Conservation (phyloP, 1,140 invertebrate species). For the Oreohelix idahoensis region DNA sequence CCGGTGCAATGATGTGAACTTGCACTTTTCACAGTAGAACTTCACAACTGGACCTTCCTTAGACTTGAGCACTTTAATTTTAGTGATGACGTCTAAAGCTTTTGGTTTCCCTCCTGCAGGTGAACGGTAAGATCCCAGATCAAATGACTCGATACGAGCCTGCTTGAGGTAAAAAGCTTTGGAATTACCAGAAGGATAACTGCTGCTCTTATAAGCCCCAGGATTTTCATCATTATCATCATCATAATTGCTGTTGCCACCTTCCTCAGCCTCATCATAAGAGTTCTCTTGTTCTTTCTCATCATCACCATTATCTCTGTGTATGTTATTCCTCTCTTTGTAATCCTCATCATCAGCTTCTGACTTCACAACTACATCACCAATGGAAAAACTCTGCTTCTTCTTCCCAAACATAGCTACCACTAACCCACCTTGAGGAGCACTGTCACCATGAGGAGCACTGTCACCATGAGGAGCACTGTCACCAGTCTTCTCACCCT, state of each 20-base stretch:
- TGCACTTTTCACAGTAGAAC: constrained; percentile 49
- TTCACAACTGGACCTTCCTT: constrained; percentile 42
- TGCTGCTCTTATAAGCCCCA: neutral
- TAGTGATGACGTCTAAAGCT: constrained; percentile 49
- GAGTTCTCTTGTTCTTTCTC: constrained; percentile 9
- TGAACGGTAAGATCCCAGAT: constrained; percentile 32
- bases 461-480: neutral
- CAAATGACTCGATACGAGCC: neutral
- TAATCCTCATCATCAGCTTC: constrained; percentile 33
- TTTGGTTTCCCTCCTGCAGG: constrained; percentile 37
- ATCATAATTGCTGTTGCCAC: neutral
- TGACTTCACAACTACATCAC: constrained; percentile 29
- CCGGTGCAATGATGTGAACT: constrained; percentile 50
- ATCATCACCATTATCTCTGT: neutral
- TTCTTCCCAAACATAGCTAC: constrained; percentile 47
- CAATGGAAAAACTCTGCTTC: neutral
- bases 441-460: neutral
- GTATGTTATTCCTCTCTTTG: neutral
- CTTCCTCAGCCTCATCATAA: neutral
- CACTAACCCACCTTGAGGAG: constrained; percentile 18
- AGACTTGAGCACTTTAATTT: constrained; percentile 46
- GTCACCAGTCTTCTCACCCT: neutral
- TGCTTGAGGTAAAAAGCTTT: neutral
- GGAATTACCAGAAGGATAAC: neutral
- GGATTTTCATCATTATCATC: constrained; percentile 25